Conservation (phyloP, 2,797 vertebrate genomes). For the Pachyuromys duprasi region DNA sequence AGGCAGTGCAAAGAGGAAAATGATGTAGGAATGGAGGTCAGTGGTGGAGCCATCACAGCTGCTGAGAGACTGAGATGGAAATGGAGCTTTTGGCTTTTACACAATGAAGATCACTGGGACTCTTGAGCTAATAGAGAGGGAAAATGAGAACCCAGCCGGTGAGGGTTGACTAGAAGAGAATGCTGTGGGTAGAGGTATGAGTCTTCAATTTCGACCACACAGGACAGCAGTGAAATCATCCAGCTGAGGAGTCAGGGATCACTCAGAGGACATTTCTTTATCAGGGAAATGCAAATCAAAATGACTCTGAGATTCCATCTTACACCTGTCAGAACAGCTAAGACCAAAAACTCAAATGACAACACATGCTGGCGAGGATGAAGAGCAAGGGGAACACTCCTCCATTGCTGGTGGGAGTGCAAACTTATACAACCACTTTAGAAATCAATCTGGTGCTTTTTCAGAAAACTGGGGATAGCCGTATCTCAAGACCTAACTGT, state of each 20-base stretch:
- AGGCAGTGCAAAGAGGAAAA: not conserved
- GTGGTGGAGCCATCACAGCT: not conserved
- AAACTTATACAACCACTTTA: no score
- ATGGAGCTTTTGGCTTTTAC: not conserved
- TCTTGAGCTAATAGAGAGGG: not conserved
- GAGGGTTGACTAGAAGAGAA: not conserved
- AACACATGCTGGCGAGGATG: no score
- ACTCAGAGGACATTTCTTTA: not conserved
- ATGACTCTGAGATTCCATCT: no score
- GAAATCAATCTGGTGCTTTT: no score
- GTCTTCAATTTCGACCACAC: not conserved
- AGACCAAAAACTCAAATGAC: no score
- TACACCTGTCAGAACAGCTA: no score
- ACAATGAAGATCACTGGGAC: not conserved
- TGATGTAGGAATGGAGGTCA: not conserved
- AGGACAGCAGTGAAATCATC: not conserved
- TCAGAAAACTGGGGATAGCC: no score
- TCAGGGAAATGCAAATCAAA: no score
- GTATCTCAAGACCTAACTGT: no score
- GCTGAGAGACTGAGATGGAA: not conserved
- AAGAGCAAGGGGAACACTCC: no score
- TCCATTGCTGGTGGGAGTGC: no score
- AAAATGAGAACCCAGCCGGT: not conserved
- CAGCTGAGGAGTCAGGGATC: not conserved
- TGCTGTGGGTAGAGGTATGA: not conserved